These are phyloP conservation scores for Acanthaster planci DNA, from an alignment of 35 echinoderm and acorn worm genomes.

Conservation along the genomic window DNA sequence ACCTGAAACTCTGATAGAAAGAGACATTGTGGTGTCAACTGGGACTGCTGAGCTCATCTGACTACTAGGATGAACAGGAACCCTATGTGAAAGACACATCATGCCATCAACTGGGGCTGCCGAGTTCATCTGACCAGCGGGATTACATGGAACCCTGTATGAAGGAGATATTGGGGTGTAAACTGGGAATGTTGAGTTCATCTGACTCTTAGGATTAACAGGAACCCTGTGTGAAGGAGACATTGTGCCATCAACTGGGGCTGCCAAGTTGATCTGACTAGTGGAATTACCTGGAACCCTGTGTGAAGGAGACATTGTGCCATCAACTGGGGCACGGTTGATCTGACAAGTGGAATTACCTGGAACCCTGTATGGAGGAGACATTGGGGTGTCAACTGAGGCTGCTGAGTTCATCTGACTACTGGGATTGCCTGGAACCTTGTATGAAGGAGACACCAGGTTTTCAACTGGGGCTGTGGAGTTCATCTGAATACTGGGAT, in stretches of 20 bases:
- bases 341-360: background rate
- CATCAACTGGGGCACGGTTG: background rate
- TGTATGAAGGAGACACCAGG: background rate
- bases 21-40: background rate
- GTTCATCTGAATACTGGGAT: background rate
- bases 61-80: background rate
- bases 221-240: too few relatives aligned
- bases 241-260: too few relatives aligned
- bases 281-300: background rate
- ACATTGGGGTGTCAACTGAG: background rate
- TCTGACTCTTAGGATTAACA: too few relatives aligned
- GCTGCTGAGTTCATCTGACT: background rate
- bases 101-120: background rate
- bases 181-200: too few relatives aligned
- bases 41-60: background rate
- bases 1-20: background rate
- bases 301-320: background rate
- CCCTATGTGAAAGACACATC: background rate
- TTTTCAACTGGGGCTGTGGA: background rate
- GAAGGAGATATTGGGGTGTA: too few relatives aligned
- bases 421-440: background rate
- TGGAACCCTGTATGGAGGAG: background rate
- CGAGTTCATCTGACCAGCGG: background rate
- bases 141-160: background rate
- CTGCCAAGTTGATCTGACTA: too few relatives aligned